These are phyloP conservation scores for Microtus montanus DNA, from an alignment of 2,113 vertebrate species.

Conservation along the genomic window DNA sequence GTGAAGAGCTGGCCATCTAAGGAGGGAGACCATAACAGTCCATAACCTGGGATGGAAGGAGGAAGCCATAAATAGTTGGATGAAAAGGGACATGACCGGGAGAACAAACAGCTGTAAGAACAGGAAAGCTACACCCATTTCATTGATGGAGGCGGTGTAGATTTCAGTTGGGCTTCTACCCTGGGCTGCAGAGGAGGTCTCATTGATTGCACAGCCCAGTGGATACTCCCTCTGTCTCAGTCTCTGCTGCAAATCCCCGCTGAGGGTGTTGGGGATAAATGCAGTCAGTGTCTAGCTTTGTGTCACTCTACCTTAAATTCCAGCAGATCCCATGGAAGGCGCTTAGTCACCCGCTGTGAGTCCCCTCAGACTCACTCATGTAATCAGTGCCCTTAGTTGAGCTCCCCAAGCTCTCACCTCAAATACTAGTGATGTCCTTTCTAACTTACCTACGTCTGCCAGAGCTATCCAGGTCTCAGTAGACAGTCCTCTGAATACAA, in stretches of 20 bases:
- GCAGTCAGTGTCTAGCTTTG: neutral
- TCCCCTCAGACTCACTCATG: neutral
- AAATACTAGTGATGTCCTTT: neutral
- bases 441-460: neutral
- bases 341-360: neutral
- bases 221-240: fast-evolving
- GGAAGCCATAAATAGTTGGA: neutral
- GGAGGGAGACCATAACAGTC: neutral
- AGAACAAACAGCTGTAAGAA: neutral
- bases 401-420: neutral
- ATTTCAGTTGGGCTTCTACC: neutral
- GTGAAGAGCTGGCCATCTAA: conserved; percentile 31
- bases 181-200: neutral
- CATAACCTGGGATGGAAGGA: neutral
- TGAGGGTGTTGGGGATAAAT: neutral
- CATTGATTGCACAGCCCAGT: neutral
- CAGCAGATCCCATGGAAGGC: neutral
- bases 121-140: neutral
- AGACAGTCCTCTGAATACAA: neutral
- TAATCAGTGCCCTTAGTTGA: neutral
- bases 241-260: neutral
- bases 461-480: neutral
- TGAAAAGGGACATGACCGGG: neutral
- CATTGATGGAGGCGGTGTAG: neutral
- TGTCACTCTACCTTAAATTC: neutral